Conservation (phyloP, 2,888 invertebrate species). For the Erynnis tages region DNA sequence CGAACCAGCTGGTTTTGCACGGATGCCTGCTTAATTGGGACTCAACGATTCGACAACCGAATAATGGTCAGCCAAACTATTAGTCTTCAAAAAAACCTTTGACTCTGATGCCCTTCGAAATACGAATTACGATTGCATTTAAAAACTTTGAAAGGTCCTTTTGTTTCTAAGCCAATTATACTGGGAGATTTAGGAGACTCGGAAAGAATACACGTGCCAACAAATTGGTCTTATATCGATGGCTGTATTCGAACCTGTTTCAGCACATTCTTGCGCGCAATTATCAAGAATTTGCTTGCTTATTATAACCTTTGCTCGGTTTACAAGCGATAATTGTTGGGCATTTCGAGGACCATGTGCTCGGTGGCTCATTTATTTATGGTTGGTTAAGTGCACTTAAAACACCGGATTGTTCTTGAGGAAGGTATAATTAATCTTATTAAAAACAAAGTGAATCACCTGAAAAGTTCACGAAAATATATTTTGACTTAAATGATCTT, state of each 20-base stretch:
- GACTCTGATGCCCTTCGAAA: conserved; percentile 2
- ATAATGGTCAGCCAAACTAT: conserved; percentile 36
- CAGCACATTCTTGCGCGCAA: conserved; percentile 9
- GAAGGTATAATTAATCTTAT: too few species aligned
- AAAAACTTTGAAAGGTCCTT: neutral
- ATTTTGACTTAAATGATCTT: too few species aligned
- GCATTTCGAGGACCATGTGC: neutral
- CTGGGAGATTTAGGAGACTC: conserved; percentile 19
- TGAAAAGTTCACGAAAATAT: too few species aligned
- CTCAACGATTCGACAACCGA: conserved; percentile 48
- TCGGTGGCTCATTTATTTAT: neutral
- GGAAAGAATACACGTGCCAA: conserved; percentile 20
- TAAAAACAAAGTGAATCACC: too few species aligned
- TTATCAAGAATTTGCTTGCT: conserved; percentile 3
- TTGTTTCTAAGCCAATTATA: conserved; percentile 21
- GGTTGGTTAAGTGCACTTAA: too few species aligned
- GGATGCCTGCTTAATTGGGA: conserved; percentile 56
- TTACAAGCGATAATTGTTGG: neutral
- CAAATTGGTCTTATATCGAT: conserved; percentile 26
- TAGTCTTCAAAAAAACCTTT: conserved; percentile 12
- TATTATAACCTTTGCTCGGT: neutral
- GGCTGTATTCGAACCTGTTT: conserved; percentile 11
- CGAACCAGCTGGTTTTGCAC: conserved; percentile 41
- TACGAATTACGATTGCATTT: conserved; percentile 11
- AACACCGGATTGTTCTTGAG: too few species aligned